Base-by-base conservation (phyloP, 2,113 vertebrate species). In the Indicator maculatus region DNA sequence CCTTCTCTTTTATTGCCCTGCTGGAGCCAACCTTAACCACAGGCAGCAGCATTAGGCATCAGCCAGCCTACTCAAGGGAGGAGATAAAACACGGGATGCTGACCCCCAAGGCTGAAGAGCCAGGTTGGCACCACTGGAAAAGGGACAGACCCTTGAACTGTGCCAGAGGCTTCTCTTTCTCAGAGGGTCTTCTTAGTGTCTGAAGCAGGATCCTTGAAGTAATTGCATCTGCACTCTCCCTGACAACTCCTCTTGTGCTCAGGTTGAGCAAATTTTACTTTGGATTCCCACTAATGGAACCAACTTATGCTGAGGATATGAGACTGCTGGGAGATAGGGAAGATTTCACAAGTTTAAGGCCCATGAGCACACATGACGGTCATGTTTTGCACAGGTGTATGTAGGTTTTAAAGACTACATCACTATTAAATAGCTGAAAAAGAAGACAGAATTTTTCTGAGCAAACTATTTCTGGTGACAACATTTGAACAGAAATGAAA, bases 391-490 rank as follows among this genome's bases (percentile, higher is more conserved):
- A 50, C 18, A 38, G 8, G 10, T 71, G 5, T 77, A 21, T 39
- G 36, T 33, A 16, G 21, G 77, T 11, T 60, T 73, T 69, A 79
- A 86, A 58, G 36, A 38, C 59, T 47, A 30, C 63, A 53, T 67
- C n/a, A 47, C 16, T 60, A 23, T 71, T 74, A 28, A 88, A 88
- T 11, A 90, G 31, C 12, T 93, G 47, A 47, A 80, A 88, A 72
- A 6, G 14, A 89, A 14, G 28, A 20, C 11, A 83, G 56, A 85
- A 31, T 81, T 55, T 55, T 83, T 81, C 75, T 73, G 69, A 85
- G 50, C 28, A 89, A 95, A 80, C 38, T 93, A 12, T 91, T 92
- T 86, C 38, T 86, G 38, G 39, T 38, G 44, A 72, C 20, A 93
- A 26, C n/a, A 53, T 38, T 79, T 87, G 33, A 89, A 92, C 26